Evolutionary conservation across 2,888 invertebrate genomes (phyloP), one percentile per base, ranked within the genome.

Genomic region (Athalia rosae): DNA sequence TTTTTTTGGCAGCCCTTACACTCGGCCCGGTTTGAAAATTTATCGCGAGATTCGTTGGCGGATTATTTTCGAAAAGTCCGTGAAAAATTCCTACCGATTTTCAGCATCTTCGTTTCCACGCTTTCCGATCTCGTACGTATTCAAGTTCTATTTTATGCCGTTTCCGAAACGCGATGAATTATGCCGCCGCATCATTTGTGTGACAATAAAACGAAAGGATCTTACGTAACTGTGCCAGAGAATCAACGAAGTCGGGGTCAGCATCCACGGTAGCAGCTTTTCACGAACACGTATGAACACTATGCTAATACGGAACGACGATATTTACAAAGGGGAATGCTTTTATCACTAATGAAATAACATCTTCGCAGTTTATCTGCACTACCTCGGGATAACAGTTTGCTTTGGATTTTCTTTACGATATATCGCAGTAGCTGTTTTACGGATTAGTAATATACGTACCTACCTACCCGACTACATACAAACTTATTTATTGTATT

Each of bases 321-420:
- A 62, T 62, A 62, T 62, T 62, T 48, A 48, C 48, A 11, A 53
- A 41, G 47, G 74, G 62, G 61, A 74, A 74, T 74, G 74, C 74
- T 74, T 74, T 74, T 74, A 74, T 61, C 74, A 13, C 74, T 74
- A 74, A 74, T 74, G 74, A 74, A 74, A 74, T 74, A 74, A 74
- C 74, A 74, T 74, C 74, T 50, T 13, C 45, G 15, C 13, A 58
- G 71, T 71, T 69, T 71, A 8, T 56, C 50, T 71, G 71, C 43
- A 15, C 43, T 28, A 28, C 28, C 28, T 28, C 28, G 28, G 28
- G 28, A 28, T 28, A 28, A 28, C 28, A 56, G 71, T 71, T 71
- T 71, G 71, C 71, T 71, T 71, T 58, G 56, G 71, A 58, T 71
- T 71, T 71, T 58, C 45, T n/a, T 58, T 71, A 71, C 56, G 43